phyloP scores from a whole-genome alignment of 1,140 invertebrate species.

The Drosophila nikananu region DNA sequence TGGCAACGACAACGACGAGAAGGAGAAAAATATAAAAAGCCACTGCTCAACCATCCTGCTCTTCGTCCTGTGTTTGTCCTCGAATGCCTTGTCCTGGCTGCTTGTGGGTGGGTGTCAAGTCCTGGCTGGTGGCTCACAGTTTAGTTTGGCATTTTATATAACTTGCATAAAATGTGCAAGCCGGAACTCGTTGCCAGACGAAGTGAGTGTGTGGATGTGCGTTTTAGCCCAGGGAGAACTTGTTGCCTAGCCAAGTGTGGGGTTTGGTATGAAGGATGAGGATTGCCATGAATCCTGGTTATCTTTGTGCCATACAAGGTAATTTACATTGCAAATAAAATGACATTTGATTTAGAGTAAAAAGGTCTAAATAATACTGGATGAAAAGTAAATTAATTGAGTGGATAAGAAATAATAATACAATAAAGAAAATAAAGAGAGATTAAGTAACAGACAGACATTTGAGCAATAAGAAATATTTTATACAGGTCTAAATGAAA shows the following conservation, averaged over 20 bases:
- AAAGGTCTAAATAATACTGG: not conserved
- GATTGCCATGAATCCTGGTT: not conserved
- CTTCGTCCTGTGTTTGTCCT: slow-evolving; percentile 5
- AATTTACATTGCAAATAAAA: slow-evolving; percentile 13
- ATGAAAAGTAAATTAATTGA: not conserved
- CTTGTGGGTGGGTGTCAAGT: slow-evolving; percentile 2
- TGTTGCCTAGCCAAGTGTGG: slow-evolving; percentile 42
- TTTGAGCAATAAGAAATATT: not conserved
- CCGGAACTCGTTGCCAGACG: slow-evolving; percentile 32
- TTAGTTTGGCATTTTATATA: slow-evolving; percentile 72
- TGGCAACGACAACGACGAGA: slow-evolving; percentile 34
- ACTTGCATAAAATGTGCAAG: slow-evolving; percentile 79
- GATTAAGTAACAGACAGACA: not conserved
- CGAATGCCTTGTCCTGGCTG: not conserved
- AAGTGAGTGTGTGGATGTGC: slow-evolving; percentile 55
- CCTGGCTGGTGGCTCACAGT: slow-evolving; percentile 34
- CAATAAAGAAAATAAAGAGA: not conserved
- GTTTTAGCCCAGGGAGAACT: slow-evolving; percentile 35
- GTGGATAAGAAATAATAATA: not conserved
- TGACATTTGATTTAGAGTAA: not conserved
- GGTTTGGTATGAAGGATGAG: not conserved
- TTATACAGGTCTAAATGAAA: accelerated
- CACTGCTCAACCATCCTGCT: slow-evolving; percentile 26
- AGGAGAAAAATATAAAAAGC: slow-evolving; percentile 60
- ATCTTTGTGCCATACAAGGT: not conserved